These are phyloP conservation scores for Eospalax fontanierii DNA, from an alignment of 2,797 vertebrate genomes.

Conservation along the genomic window DNA sequence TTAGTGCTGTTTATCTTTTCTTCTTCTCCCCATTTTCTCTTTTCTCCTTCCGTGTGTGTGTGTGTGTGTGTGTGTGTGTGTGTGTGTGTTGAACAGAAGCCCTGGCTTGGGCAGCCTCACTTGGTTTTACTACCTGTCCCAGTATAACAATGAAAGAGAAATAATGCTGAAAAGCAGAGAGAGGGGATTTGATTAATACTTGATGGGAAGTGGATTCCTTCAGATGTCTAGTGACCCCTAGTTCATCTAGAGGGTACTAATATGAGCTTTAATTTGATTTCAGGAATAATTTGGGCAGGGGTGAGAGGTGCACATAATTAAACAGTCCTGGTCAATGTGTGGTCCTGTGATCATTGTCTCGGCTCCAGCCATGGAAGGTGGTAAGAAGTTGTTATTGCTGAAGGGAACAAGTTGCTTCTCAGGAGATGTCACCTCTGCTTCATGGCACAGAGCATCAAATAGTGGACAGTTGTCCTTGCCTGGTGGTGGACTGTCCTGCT, in stretches of 20 bases:
- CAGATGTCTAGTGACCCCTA: not conserved
- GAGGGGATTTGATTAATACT: not conserved
- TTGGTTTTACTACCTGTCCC: not conserved
- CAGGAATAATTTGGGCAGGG: not conserved
- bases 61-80: not conserved
- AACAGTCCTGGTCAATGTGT: not conserved
- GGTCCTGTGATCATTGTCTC: not conserved
- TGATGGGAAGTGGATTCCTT: not conserved
- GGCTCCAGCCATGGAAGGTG: not conserved
- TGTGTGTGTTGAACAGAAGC: not conserved
- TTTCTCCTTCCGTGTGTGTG: no score
- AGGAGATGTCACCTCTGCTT: not conserved
- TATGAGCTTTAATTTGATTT: not conserved
- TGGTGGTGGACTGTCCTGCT: no score
- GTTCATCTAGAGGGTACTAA: not conserved
- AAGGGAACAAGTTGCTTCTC: not conserved
- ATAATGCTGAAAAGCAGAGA: not conserved
- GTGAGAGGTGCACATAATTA: not conserved
- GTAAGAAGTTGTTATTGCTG: not conserved
- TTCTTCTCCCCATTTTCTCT: fast-evolving
- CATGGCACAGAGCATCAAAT: not conserved
- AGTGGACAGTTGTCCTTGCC: not conserved
- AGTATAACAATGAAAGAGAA: not conserved
- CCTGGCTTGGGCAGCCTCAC: not conserved
- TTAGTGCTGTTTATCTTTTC: not conserved